Percentiles rank a stretch among this genome's conserved stretches.
Evolutionary conservation across 2,888 invertebrate genomes (phyloP).

Genomic region (Maniola hyperantus): DNA sequence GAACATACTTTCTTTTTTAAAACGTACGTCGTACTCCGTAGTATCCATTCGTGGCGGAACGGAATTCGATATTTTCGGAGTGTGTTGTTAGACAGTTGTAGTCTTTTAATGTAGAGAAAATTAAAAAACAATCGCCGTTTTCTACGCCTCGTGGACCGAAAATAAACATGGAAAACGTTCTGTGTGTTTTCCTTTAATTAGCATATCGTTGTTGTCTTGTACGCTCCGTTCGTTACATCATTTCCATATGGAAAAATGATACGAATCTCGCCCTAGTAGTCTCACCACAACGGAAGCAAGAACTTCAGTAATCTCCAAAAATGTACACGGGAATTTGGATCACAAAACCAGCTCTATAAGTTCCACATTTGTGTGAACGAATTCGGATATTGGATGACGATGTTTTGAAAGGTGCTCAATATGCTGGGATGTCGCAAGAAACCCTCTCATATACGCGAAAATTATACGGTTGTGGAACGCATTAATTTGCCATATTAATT

Average conservation of each 20-base stretch:
- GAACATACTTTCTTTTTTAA: neutral
- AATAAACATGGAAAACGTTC: constrained; percentile 70
- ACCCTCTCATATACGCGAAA: constrained; percentile 69
- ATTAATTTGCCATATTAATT: constrained; percentile 84
- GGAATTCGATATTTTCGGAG: neutral
- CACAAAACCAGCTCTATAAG: constrained; percentile 13
- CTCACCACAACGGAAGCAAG: constrained; percentile 28
- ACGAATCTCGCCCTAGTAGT: constrained; percentile 61
- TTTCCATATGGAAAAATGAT: constrained; percentile 83
- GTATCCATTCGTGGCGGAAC: neutral
- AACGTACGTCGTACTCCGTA: neutral
- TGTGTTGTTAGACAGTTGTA: constrained; percentile 3
- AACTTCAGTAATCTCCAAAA: constrained; percentile 14
- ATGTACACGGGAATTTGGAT: constrained; percentile 24
- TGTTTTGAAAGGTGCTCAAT: constrained; percentile 42
- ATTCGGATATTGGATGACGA: constrained; percentile 21
- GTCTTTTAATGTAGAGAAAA: constrained; percentile 35
- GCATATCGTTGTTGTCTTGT: constrained; percentile 80
- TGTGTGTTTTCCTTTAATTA: constrained; percentile 80
- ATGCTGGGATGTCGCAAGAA: constrained; percentile 68
- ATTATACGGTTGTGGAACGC: constrained; percentile 79
- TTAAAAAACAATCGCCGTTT: constrained; percentile 52
- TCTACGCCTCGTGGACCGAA: constrained; percentile 64
- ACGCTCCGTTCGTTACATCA: constrained; percentile 71
- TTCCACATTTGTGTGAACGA: constrained; percentile 21